Evolutionary conservation across 2,113 vertebrate species (phyloP).

Genomic region (Abramis brama): DNA sequence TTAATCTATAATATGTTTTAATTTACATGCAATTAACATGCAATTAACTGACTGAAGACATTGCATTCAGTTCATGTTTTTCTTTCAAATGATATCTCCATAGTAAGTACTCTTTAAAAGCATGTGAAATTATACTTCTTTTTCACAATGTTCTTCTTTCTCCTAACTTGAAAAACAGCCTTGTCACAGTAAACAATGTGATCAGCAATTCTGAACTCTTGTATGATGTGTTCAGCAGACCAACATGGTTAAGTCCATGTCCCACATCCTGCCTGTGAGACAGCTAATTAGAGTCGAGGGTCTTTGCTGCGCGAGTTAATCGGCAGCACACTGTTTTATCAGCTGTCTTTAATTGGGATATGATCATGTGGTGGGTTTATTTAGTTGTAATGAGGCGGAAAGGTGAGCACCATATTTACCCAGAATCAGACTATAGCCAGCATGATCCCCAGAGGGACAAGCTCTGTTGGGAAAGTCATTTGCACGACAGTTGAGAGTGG

Average conservation of each 20-base stretch:
- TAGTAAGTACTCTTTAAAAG: no score
- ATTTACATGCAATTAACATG: no score
- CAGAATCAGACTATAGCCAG: slow-evolving; percentile 34
- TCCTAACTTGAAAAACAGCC: not conserved
- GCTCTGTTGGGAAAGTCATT: slow-evolving; percentile 31
- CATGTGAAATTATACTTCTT: no score
- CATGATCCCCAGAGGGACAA: slow-evolving; percentile 10
- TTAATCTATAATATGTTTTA: no score
- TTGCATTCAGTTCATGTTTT: not conserved
- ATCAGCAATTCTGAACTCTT: slow-evolving; percentile 4
- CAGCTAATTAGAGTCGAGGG: slow-evolving; percentile 39
- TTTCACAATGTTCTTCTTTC: not conserved
- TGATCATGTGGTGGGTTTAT: slow-evolving; percentile 57
- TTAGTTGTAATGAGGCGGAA: slow-evolving; percentile 59
- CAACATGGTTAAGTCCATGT: slow-evolving; percentile 19
- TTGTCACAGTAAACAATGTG: slow-evolving; percentile 1
- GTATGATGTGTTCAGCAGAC: slow-evolving; percentile 20
- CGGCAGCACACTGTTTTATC: slow-evolving; percentile 55
- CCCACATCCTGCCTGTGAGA: slow-evolving; percentile 55
- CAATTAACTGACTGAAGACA: not conserved
- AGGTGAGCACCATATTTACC: slow-evolving; percentile 51
- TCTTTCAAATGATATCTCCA: no score
- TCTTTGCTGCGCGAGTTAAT: slow-evolving; percentile 2
- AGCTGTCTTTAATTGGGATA: slow-evolving; percentile 61
- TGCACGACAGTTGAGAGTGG: slow-evolving; percentile 19